Percentiles rank a stretch among this genome's conserved stretches.
Conservation (phyloP, 2,888 invertebrate genomes). For the Patella pellucida region DNA sequence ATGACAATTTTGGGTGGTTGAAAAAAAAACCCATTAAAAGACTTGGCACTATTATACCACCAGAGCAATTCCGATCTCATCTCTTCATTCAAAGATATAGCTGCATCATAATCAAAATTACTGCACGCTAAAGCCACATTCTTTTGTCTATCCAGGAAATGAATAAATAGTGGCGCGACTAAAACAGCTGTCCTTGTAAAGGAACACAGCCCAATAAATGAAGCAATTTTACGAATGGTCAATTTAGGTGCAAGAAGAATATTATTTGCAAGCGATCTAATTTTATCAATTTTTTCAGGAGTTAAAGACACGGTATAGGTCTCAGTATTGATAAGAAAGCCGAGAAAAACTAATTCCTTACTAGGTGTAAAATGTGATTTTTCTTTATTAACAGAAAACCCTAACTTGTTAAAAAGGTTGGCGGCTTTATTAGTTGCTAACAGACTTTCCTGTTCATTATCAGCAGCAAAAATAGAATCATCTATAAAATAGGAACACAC, state of each 20-base stretch:
- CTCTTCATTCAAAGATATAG: not conserved
- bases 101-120: not conserved
- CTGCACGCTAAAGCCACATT: not conserved
- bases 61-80: not conserved
- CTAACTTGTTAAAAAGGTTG: not conserved
- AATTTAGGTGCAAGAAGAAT: not conserved
- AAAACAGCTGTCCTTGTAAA: too few species aligned
- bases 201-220: not conserved
- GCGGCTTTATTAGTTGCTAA: not conserved
- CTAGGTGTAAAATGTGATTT: not conserved
- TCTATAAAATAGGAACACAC: slow-evolving; percentile 3
- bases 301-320: not conserved
- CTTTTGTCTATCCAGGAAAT: not conserved
- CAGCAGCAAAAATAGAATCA: not conserved
- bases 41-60: not conserved
- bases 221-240: slow-evolving; percentile 1
- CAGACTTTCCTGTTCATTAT: not conserved
- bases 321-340: not conserved
- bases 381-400: not conserved
- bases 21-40: not conserved
- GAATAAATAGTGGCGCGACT: not conserved
- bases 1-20: not conserved
- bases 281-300: not conserved
- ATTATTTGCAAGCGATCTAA: not conserved
- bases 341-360: not conserved